Base-by-base conservation (phyloP, 2,113 vertebrate genomes). In the Axis porcinus region DNA sequence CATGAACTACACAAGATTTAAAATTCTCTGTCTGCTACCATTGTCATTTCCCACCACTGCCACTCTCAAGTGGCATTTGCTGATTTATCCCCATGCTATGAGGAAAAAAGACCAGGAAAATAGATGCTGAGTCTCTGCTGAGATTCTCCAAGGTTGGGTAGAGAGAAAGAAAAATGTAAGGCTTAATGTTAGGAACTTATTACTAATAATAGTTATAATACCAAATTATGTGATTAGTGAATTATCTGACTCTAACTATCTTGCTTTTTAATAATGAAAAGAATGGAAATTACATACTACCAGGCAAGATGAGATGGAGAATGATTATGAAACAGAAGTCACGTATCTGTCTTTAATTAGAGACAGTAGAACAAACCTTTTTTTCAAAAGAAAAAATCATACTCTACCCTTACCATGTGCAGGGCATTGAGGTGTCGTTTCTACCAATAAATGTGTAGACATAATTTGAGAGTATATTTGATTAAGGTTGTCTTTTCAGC, bases 21-120 rank as follows among this genome's bases (percentile, higher is more conserved):
- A 23, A 58, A 92, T 50, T 92, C 55, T 60, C 5, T 82, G 4
- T 89, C 40, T 36, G 36, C 89, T 43, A 36, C 3, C 54, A 28
- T 11, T 78, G 30, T 43, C 54, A 2, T 3, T 16, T 15, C 3
- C 14, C 23, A 83, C 7, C 11, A 6, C 1, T 0, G 28, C 10
- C 27, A 30, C 4, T 12, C 3, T 15, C 52, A 13, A 15, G 30
- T 30, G 60, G 60, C 43, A 60, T 50, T 58, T 43, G 21, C 47
- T 47, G 0, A 19, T 6, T 88, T 15, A 43, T 27, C 52, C 3
- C 0, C 25, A 27, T 47, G 16, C 28, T 74, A 23, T 55, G 27
- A 67, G 67, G 58, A 67, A 83, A 40, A n/a, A 58, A 23, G 3
- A 40, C 10, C 3, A 36, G 2, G 1, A 17, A 52, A 16, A 74